These are phyloP conservation scores for Meriones psammophilus DNA, from an alignment of 2,797 vertebrate species.

Conservation along the genomic window DNA sequence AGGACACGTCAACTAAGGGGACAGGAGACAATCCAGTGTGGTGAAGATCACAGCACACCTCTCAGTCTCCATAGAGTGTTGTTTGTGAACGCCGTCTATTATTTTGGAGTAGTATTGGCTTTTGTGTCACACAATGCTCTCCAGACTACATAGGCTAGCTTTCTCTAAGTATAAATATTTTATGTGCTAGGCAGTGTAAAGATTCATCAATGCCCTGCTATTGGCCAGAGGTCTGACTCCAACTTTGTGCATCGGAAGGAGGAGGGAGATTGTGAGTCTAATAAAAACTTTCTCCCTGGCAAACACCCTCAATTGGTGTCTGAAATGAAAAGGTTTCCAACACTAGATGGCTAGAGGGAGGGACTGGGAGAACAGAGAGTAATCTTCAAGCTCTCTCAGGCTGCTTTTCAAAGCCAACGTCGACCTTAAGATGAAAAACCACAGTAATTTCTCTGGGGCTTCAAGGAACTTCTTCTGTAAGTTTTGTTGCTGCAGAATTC, in stretches of 20 bases:
- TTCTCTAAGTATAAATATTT: conserved; percentile 83
- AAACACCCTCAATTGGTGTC: conserved; percentile 77
- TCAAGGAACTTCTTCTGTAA: conserved; percentile 79
- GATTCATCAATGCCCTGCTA: conserved; percentile 70
- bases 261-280: conserved; percentile 68
- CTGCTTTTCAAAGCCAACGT: conserved; percentile 80
- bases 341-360: conserved; percentile 80
- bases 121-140: conserved; percentile 69
- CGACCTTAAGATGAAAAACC: conserved; percentile 81
- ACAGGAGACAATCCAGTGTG: not conserved
- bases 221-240: conserved; percentile 81
- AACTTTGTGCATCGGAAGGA: conserved; percentile 82
- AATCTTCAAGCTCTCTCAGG: conserved; percentile 78
- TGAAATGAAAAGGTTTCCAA: conserved; percentile 83
- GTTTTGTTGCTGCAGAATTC: conserved; percentile 81
- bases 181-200: conserved; percentile 63
- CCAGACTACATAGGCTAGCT: conserved; percentile 74
- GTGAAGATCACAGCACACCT: conserved; percentile 42
- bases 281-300: conserved; percentile 81
- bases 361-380: conserved; percentile 74
- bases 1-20: not conserved
- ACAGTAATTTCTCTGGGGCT: conserved; percentile 83
- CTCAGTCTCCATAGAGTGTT: conserved; percentile 24
- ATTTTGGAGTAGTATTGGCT: conserved; percentile 72
- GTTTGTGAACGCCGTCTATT: conserved; percentile 56